Evolutionary conservation across 2,113 vertebrate species (phyloP).

Genomic region (Eidolon helvum): DNA sequence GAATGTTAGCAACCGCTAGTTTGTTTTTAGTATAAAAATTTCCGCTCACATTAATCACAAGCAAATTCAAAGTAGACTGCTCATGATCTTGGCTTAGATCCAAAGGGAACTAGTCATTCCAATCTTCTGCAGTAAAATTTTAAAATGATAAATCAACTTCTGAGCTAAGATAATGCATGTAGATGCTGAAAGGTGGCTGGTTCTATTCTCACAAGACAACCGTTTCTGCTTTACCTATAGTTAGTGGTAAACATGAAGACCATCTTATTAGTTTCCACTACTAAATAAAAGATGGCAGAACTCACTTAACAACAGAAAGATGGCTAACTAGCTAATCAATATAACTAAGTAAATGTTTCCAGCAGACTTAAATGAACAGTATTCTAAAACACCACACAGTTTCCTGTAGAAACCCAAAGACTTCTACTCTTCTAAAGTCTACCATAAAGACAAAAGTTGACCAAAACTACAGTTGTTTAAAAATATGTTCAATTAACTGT

Average conservation of each 20-base stretch:
- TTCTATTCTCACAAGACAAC: background rate
- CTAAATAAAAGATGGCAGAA: slow-evolving; percentile 4
- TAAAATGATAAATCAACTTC: background rate
- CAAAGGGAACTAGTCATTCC: background rate
- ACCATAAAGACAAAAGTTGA: slow-evolving; percentile 53
- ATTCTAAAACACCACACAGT: slow-evolving; percentile 6
- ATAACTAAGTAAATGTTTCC: slow-evolving; percentile 43
- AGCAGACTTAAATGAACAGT: slow-evolving; percentile 15
- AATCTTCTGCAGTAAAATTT: background rate
- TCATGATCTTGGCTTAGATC: background rate
- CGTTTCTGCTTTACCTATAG: background rate
- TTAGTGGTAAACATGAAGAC: background rate
- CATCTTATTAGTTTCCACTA: background rate
- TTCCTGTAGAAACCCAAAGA: slow-evolving; percentile 61
- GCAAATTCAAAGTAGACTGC: background rate
- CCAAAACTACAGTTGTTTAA: slow-evolving; percentile 38
- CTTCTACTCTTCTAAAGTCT: slow-evolving; percentile 47
- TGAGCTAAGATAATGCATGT: background rate
- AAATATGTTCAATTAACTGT: slow-evolving; percentile 52
- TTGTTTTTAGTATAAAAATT: background rate
- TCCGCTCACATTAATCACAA: background rate
- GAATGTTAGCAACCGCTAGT: background rate
- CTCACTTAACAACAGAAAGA: background rate
- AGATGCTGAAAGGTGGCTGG: background rate
- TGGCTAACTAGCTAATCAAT: background rate